These are phyloP conservation scores for Hyles vespertilio DNA, from an alignment of 1,140 invertebrate species.

Conservation along the genomic window DNA sequence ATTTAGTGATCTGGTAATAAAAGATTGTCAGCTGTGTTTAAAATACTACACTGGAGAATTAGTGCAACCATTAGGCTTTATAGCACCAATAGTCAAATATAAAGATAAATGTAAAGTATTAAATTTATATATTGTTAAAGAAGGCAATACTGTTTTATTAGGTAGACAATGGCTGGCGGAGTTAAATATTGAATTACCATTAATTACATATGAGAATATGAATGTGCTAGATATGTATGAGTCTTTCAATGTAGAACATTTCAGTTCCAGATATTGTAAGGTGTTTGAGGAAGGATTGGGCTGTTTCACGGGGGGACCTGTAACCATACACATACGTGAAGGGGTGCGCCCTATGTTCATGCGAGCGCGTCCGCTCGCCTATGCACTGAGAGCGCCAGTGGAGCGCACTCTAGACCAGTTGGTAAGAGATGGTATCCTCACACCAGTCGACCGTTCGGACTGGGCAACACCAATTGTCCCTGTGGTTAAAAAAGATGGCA, in stretches of 20 bases:
- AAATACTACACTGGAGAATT: constrained; percentile 17
- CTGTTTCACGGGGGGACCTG: constrained; percentile 28
- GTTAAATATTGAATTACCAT: too few relatives aligned
- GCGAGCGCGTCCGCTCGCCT: constrained; percentile 33
- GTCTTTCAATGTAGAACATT: not conserved
- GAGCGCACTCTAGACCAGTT: too few relatives aligned
- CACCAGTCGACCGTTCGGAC: too few relatives aligned
- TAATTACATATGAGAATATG: too few relatives aligned
- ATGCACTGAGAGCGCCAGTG: constrained; percentile 22
- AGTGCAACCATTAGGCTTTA: constrained; percentile 1
- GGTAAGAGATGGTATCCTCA: too few relatives aligned
- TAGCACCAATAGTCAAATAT: not conserved
- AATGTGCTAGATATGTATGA: too few relatives aligned
- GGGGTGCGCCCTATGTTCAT: too few relatives aligned
- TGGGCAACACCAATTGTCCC: constrained; percentile 7
- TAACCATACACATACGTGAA: constrained; percentile 14
- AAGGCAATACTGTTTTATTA: too few relatives aligned
- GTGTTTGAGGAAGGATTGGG: constrained; percentile 34
- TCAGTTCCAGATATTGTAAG: constrained; percentile 36
- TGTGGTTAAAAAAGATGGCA: constrained; percentile 27
- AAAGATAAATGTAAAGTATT: too few relatives aligned
- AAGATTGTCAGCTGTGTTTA: not conserved
- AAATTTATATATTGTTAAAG: too few relatives aligned
- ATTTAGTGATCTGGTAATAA: constrained; percentile 1
- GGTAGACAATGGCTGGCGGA: too few relatives aligned